These are phyloP conservation scores for Falco concolor DNA, from an alignment of 2,797 vertebrate genomes.

Conservation along the genomic window DNA sequence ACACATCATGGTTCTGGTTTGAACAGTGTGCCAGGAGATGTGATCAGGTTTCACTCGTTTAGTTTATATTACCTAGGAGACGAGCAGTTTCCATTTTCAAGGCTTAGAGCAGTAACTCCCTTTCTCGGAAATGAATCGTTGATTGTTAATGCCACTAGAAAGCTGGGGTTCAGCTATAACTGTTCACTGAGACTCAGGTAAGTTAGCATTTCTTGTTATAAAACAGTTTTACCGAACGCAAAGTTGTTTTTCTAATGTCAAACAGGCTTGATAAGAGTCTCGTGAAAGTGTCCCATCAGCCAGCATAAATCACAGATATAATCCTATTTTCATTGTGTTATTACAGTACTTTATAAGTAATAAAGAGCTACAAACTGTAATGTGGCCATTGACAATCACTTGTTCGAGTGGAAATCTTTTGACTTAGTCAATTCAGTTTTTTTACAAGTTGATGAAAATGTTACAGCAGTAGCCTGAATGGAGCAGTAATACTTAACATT, in stretches of 20 bases:
- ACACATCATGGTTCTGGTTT: background rate
- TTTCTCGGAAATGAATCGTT: constrained; percentile 27
- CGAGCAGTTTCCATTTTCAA: constrained; percentile 31
- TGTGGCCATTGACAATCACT: background rate
- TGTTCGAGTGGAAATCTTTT: background rate
- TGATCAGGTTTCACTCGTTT: constrained; percentile 71
- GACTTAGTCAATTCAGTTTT: background rate
- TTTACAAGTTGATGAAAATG: background rate
- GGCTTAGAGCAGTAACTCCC: constrained; percentile 21
- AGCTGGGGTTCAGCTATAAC: background rate
- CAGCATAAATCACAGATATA: background rate
- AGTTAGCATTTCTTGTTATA: constrained; percentile 34
- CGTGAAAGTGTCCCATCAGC: background rate
- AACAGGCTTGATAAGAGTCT: background rate
- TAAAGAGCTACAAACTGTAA: background rate
- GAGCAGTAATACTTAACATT: background rate
- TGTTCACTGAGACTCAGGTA: constrained; percentile 47
- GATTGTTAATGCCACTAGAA: constrained; percentile 38
- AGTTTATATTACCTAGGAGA: constrained; percentile 70
- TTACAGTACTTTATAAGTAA: background rate
- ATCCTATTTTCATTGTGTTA: background rate
- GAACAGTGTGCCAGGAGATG: constrained; percentile 40
- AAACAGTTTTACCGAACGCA: background rate
- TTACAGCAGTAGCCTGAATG: background rate
- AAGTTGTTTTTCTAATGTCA: background rate